These are phyloP conservation scores for Ormyrus nitidulus DNA, from an alignment of 2,888 invertebrate species.

Conservation along the genomic window DNA sequence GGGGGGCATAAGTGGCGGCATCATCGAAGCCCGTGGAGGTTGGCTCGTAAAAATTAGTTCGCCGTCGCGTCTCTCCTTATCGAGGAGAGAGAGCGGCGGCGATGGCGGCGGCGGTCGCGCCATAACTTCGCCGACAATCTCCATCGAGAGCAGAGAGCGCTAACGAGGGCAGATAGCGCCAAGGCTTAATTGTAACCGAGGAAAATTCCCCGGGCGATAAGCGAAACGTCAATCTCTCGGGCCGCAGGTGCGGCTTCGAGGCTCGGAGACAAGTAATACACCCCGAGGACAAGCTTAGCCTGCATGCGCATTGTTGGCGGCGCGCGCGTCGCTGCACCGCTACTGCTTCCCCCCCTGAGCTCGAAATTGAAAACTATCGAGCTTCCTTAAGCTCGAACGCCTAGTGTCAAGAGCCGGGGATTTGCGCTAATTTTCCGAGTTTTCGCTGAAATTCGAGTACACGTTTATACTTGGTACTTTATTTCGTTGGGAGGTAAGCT, in stretches of 20 bases:
- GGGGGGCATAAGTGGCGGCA: constrained; percentile 7
- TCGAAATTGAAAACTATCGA: too few relatives aligned
- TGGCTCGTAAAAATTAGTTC: constrained; percentile 53
- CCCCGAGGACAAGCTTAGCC: too few relatives aligned
- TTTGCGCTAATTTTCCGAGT: too few relatives aligned
- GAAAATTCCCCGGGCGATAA: constrained; percentile 64
- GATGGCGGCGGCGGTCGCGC: background rate
- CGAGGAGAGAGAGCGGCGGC: background rate
- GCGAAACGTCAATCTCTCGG: constrained; percentile 62
- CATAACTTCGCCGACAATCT: constrained; percentile 41
- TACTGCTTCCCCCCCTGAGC: too few relatives aligned
- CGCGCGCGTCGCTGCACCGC: too few relatives aligned
- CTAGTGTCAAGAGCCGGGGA: too few relatives aligned
- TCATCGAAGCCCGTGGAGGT: constrained; percentile 34
- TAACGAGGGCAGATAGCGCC: constrained; percentile 60
- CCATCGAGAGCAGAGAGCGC: constrained; percentile 4
- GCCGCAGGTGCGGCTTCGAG: constrained; percentile 7
- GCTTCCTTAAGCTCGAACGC: too few relatives aligned
- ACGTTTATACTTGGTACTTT: too few relatives aligned
- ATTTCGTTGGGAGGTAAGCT: too few relatives aligned
- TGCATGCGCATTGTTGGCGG: too few relatives aligned
- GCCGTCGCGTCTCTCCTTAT: constrained; percentile 38
- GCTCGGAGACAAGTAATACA: too few relatives aligned
- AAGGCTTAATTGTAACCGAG: constrained; percentile 65
- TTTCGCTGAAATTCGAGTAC: too few relatives aligned